Percentiles rank a stretch among this genome's conserved stretches.
Evolutionary conservation across 2,797 vertebrate genomes (phyloP).

Genomic region (Petrocephalus sullivani): DNA sequence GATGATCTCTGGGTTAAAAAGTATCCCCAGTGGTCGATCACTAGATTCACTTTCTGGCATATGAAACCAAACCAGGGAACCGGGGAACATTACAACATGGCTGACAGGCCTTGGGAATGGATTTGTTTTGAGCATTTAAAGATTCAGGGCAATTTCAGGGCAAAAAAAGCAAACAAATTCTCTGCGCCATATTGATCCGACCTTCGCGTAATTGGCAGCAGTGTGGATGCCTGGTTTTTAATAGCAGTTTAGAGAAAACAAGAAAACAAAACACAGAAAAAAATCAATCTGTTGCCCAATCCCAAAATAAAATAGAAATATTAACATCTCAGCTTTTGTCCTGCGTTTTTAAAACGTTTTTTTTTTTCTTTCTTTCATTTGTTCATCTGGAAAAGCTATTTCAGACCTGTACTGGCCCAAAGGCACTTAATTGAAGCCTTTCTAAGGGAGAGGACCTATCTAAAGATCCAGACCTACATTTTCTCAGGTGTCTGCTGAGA

Average conservation of each 20-base stretch:
- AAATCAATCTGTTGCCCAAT: constrained; percentile 10
- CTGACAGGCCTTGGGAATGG: constrained; percentile 1
- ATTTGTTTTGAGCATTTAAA: constrained; percentile 16
- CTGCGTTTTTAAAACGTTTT: background rate
- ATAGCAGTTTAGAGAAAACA: constrained; percentile 17
- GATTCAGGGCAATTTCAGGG: background rate
- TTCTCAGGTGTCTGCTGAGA: constrained; percentile 19
- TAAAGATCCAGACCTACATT: constrained; percentile 19
- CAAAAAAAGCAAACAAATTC: constrained; percentile 4
- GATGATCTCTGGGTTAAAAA: background rate
- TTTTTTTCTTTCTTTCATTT: background rate
- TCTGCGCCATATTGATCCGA: constrained; percentile 19
- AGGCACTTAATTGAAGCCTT: constrained; percentile 17
- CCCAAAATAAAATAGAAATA: background rate
- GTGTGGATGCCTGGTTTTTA: constrained; percentile 12
- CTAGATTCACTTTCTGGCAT: background rate
- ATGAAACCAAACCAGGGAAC: background rate
- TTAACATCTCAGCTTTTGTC: background rate
- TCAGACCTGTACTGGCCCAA: constrained; percentile 38
- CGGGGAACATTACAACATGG: background rate
- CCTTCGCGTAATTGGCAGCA: constrained; percentile 6
- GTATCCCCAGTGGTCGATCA: background rate
- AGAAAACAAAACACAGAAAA: constrained; percentile 13
- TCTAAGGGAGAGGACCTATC: background rate
- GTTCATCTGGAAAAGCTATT: constrained; percentile 30